phyloP scores from a whole-genome alignment of 1,140 invertebrate species.

The Batillaria attramentaria region DNA sequence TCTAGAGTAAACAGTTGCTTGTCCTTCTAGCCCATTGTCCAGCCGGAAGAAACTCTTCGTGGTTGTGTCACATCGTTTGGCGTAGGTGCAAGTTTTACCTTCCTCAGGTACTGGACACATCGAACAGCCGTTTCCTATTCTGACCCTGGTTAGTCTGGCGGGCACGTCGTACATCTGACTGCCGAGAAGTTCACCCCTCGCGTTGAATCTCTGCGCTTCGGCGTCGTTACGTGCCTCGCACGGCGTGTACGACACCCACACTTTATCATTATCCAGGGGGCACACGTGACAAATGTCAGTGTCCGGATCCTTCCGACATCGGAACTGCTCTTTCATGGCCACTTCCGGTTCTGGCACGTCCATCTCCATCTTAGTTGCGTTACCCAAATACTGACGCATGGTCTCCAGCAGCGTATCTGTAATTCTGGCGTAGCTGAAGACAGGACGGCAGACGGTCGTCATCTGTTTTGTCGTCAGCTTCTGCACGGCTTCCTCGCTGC shows the following conservation, averaged over 20 bases:
- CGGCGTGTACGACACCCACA: not conserved
- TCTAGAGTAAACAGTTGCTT: not conserved
- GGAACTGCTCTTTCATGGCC: not conserved
- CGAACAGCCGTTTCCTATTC: too few relatives aligned
- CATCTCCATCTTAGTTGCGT: not conserved
- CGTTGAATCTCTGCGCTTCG: not conserved
- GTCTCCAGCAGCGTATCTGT: not conserved
- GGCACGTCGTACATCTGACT: not conserved
- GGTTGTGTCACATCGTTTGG: not conserved
- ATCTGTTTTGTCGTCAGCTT: not conserved
- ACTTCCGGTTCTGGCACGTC: not conserved
- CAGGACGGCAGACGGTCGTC: not conserved
- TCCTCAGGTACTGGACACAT: too few relatives aligned
- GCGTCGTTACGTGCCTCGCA: too few relatives aligned
- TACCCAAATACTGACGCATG: not conserved
- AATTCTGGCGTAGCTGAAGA: too few relatives aligned
- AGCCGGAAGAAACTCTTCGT: not conserved
- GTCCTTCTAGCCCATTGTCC: not conserved
- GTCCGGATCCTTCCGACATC: not conserved
- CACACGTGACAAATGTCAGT: not conserved
- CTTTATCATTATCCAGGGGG: not conserved
- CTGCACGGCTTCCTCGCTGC: not conserved
- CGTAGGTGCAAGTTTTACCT: too few relatives aligned
- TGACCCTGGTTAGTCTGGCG: too few relatives aligned
- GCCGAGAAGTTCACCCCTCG: not conserved